Percentiles rank a stretch among this genome's conserved stretches.
Evolutionary conservation across 2,113 vertebrate species (phyloP).

Genomic region (Oreochromis aureus): DNA sequence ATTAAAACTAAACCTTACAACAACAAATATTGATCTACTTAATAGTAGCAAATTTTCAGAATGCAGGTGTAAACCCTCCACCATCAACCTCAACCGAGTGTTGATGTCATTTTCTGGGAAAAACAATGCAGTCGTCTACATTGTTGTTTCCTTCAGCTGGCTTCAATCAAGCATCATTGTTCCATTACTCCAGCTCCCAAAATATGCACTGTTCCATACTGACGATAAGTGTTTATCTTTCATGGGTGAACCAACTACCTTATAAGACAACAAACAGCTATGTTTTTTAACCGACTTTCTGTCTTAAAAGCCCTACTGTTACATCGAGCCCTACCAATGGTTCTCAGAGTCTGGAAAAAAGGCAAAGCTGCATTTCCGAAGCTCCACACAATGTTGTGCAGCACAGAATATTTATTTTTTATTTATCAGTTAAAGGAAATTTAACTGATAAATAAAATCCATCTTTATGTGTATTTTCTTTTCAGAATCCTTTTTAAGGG

Average conservation of each 20-base stretch:
- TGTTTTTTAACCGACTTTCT: not conserved
- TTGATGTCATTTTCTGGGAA: not conserved
- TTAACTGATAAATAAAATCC: not conserved
- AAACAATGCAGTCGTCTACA: slow-evolving; percentile 4
- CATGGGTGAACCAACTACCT: not conserved
- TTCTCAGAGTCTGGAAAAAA: not conserved
- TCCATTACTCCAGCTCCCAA: not conserved
- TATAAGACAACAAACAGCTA: not conserved
- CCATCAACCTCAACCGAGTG: not conserved
- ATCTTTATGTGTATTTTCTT: not conserved
- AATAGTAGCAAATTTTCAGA: not conserved
- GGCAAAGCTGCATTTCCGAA: not conserved
- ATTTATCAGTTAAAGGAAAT: not conserved
- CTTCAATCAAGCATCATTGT: slow-evolving; percentile 15
- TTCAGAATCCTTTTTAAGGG: not conserved
- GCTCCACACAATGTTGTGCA: not conserved
- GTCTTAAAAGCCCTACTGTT: not conserved
- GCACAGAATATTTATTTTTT: not conserved
- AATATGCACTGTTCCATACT: not conserved
- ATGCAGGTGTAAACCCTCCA: not conserved
- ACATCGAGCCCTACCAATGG: not conserved
- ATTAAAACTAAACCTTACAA: not conserved
- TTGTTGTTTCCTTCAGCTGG: slow-evolving; percentile 18
- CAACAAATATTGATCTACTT: not conserved
- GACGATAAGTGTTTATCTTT: not conserved